Conservation (phyloP, 2,113 vertebrate species). For the Sinocyclocheilus rhinocerous region DNA sequence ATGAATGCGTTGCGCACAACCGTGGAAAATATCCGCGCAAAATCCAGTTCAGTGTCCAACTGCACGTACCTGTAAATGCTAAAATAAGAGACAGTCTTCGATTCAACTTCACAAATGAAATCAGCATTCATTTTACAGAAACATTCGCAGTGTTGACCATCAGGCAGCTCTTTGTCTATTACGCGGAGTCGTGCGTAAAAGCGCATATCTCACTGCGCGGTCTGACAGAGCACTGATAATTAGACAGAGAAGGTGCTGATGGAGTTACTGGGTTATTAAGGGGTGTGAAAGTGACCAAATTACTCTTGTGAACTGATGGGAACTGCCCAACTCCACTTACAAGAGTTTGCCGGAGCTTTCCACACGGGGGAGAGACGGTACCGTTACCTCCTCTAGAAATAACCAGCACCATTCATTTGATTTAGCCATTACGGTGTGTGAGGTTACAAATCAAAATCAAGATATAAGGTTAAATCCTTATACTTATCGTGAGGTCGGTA, state of each 20-base stretch:
- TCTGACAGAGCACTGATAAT: not conserved
- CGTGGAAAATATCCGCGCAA: not conserved
- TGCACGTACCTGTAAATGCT: not conserved
- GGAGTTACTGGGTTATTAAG: not conserved
- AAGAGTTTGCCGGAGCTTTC: conserved; percentile 37
- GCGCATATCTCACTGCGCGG: not conserved
- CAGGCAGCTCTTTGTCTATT: not conserved
- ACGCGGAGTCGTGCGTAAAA: conserved; percentile 18
- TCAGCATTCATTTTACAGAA: not conserved
- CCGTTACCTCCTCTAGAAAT: not conserved
- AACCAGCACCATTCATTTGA: not conserved
- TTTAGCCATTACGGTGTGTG: not conserved
- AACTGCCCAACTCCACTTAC: not conserved
- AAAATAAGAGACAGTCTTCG: not conserved
- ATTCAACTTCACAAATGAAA: not conserved
- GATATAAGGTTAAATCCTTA: no score
- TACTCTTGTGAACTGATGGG: not conserved
- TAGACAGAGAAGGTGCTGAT: not conserved
- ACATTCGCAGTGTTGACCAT: not conserved
- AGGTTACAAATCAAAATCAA: not conserved
- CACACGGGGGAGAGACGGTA: conserved; percentile 56
- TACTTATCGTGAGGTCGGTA: not conserved
- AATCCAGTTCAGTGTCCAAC: not conserved
- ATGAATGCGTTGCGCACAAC: not conserved
- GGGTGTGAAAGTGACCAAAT: conserved; percentile 5